Conservation (phyloP, 2,797 vertebrate genomes). For the Poeciliopsis infans region DNA sequence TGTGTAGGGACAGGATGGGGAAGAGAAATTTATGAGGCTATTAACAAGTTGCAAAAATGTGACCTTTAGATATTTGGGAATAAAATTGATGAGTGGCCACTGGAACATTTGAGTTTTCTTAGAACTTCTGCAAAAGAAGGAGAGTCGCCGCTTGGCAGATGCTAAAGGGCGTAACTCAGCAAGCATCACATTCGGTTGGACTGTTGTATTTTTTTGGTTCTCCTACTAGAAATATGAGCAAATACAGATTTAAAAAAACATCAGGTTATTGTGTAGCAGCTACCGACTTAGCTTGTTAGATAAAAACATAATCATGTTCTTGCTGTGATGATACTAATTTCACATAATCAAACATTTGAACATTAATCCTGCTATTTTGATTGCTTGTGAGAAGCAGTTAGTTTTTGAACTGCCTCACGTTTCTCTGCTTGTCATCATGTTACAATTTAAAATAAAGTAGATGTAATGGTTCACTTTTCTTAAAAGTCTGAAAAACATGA, state of each 20-base stretch:
- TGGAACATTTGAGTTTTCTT: background rate
- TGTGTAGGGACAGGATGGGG: conserved; percentile 14
- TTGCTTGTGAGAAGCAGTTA: conserved; percentile 23
- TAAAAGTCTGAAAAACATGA: background rate
- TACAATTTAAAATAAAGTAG: conserved; percentile 23
- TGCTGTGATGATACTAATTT: background rate
- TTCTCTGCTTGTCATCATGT: conserved; percentile 66
- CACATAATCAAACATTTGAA: background rate
- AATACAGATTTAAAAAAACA: background rate
- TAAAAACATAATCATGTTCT: background rate
- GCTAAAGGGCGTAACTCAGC: background rate
- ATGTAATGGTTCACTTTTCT: conserved; percentile 44
- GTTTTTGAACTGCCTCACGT: conserved; percentile 30
- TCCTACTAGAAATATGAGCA: background rate
- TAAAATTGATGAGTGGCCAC: background rate
- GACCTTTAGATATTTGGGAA: background rate
- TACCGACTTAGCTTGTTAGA: background rate
- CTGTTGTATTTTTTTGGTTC: background rate
- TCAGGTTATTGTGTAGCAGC: background rate
- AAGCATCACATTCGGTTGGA: background rate
- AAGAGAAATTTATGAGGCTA: background rate
- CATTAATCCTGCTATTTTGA: conserved; percentile 25
- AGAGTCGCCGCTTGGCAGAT: background rate
- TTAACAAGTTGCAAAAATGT: background rate
- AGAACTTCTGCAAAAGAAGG: background rate